A percentile compares a stretch with the other conserved stretches of the same genome.
Evolutionary conservation across 2,888 invertebrate species (phyloP).

Genomic region (Metacarcinus magister): DNA sequence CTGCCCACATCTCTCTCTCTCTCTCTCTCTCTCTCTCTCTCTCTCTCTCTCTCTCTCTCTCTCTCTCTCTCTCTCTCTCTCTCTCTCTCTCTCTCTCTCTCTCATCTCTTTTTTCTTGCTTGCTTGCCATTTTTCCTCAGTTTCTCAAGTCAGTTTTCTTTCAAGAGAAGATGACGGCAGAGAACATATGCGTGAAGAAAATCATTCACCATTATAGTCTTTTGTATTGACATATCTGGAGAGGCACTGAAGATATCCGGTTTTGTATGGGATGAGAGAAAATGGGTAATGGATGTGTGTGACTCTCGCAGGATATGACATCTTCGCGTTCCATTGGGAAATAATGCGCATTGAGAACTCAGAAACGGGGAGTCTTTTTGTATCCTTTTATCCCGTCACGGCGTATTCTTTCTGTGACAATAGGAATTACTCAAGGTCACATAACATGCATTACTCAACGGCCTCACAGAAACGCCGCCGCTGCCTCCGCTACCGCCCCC

Average conservation of each 20-base stretch:
- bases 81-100: background rate
- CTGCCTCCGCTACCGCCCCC: background rate
- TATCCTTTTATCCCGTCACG: slow-evolving; percentile 12
- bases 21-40: background rate
- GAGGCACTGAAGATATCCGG: background rate
- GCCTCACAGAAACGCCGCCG: background rate
- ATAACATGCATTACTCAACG: slow-evolving; percentile 1
- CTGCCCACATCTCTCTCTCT: background rate
- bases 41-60: slow-evolving; percentile 2
- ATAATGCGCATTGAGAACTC: background rate
- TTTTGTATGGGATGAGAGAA: background rate
- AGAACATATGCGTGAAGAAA: background rate
- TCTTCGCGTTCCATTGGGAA: background rate
- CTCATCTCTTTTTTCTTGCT: background rate
- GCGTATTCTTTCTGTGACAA: background rate
- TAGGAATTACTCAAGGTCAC: slow-evolving; percentile 5
- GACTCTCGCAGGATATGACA: background rate
- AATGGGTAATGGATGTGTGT: background rate
- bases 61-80: background rate
- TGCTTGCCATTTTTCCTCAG: background rate
- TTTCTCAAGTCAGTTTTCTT: background rate
- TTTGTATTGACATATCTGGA: background rate
- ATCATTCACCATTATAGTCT: background rate
- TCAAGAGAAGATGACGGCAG: background rate
- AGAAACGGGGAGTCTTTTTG: background rate